Conservation (phyloP, 2,888 invertebrate genomes). For the Tricholauxania praeusta region DNA sequence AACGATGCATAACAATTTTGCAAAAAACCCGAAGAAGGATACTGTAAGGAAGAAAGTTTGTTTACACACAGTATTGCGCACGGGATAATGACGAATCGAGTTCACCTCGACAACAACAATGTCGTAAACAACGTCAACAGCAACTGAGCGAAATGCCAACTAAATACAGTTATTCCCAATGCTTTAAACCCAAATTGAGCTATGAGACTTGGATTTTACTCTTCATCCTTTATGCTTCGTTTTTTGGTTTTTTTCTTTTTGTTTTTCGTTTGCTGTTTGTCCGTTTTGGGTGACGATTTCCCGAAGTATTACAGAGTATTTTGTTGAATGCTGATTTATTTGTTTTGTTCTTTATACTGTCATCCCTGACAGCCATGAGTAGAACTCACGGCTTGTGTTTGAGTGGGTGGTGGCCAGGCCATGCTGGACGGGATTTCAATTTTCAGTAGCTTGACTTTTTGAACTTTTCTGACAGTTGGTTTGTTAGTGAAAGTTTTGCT, state of each 20-base stretch:
- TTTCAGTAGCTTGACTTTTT: slow-evolving; percentile 2
- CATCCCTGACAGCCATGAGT: no score
- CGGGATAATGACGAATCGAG: no score
- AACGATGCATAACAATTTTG: neutral
- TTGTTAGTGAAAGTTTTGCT: no score
- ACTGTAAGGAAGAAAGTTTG: slow-evolving; percentile 13
- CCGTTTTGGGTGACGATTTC: slow-evolving; percentile 11
- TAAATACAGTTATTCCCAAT: slow-evolving; percentile 23
- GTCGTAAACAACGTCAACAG: neutral
- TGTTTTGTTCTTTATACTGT: neutral
- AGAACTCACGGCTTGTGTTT: no score
- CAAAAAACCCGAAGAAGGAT: neutral
- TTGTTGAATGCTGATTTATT: slow-evolving; percentile 10
- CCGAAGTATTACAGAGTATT: neutral
- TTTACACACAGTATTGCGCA: slow-evolving; percentile 8
- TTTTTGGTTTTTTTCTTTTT: neutral
- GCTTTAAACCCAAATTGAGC: slow-evolving; percentile 16
- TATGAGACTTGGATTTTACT: neutral
- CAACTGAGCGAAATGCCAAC: slow-evolving; percentile 11
- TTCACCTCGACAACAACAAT: neutral
- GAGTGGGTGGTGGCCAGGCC: no score
- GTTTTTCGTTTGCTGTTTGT: slow-evolving; percentile 5
- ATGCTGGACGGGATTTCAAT: no score
- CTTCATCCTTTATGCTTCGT: neutral
- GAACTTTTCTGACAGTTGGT: no score